Conservation (phyloP, 1,140 invertebrate species). For the Caenorhabditis elegans region DNA sequence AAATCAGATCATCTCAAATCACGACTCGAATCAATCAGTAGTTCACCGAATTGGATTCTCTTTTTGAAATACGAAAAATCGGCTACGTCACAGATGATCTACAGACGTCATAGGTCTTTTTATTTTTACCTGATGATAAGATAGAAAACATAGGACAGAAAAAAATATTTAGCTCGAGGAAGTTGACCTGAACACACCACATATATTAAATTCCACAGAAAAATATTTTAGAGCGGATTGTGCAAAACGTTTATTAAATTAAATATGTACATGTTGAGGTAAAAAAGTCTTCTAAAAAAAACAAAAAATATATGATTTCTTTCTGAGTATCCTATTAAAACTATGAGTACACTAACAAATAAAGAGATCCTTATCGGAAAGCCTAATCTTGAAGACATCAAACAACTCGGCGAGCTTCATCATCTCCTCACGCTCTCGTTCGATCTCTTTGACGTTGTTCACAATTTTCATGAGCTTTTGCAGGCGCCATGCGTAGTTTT, state of each 20-base stretch:
- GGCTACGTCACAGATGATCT: neutral
- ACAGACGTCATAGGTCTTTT: neutral
- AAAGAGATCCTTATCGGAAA: constrained; percentile 4
- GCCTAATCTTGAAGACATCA: constrained; percentile 15
- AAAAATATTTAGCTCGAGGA: neutral
- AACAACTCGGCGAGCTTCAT: constrained; percentile 19
- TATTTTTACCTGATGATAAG: neutral
- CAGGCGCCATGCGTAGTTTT: constrained; percentile 11
- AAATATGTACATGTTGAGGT: neutral
- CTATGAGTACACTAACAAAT: constrained; percentile 20
- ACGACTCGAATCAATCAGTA: neutral
- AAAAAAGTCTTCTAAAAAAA: too few species aligned
- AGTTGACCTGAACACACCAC: neutral
- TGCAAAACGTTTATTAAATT: neutral
- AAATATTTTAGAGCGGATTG: neutral
- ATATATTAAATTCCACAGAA: neutral
- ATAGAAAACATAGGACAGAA: neutral
- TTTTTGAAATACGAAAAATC: neutral
- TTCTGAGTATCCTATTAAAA: too few species aligned
- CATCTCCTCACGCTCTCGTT: constrained; percentile 1
- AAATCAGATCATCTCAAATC: constrained; percentile 5
- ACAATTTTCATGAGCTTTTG: constrained; percentile 1
- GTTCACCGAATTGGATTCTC: neutral
- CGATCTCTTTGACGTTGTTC: constrained; percentile 20
- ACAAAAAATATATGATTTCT: too few species aligned